phyloP scores from a whole-genome alignment of 2,888 invertebrate genomes.

The Noctua fimbriata region DNA sequence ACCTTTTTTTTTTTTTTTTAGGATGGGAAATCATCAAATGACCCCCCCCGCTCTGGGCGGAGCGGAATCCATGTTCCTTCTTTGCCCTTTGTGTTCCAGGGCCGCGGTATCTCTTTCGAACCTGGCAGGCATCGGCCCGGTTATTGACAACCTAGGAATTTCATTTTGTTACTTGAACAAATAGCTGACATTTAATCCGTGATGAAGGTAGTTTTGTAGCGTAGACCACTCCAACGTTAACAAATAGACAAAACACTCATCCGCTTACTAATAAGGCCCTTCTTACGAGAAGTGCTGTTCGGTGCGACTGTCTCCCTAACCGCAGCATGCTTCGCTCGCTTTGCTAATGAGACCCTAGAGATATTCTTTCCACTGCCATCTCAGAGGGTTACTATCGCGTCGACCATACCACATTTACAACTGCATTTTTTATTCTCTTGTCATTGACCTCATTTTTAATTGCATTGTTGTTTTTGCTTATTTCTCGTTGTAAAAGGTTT shows the following conservation, averaged over 20 bases:
- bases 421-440: slow-evolving; percentile 62
- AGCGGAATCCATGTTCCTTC: too few species aligned
- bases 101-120: too few species aligned
- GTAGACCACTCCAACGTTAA: slow-evolving; percentile 52
- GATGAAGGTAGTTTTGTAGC: slow-evolving; percentile 30
- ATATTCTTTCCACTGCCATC: slow-evolving; percentile 71
- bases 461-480: slow-evolving; percentile 54
- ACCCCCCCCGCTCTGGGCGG: too few species aligned
- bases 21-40: too few species aligned
- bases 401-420: slow-evolving; percentile 56
- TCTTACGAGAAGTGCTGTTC: slow-evolving; percentile 64
- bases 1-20: too few species aligned
- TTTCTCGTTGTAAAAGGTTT: slow-evolving; percentile 20
- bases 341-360: slow-evolving; percentile 80
- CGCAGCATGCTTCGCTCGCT: slow-evolving; percentile 75
- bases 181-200: slow-evolving; percentile 19
- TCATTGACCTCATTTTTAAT: slow-evolving; percentile 67
- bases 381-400: slow-evolving; percentile 58
- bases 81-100: too few species aligned
- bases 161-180: slow-evolving; percentile 33
- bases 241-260: slow-evolving; percentile 61
- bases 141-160: slow-evolving; percentile 35
- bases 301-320: slow-evolving; percentile 68
- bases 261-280: slow-evolving; percentile 72
- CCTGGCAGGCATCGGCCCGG: too few species aligned